phyloP scores from a whole-genome alignment of 2,113 vertebrate species.

The Tupaia tana region DNA sequence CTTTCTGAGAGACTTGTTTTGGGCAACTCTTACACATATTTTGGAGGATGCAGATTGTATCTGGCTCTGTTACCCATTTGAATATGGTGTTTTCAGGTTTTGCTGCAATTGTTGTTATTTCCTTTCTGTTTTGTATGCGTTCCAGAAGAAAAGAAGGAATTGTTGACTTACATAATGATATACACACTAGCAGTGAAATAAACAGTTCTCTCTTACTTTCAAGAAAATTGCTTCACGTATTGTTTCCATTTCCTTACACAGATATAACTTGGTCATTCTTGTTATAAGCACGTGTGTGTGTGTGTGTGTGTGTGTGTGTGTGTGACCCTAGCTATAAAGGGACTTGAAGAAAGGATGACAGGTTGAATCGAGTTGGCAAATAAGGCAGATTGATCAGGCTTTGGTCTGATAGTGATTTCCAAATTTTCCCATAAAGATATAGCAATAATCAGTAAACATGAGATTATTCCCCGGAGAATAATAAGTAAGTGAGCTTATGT shows the following conservation, averaged over 20 bases:
- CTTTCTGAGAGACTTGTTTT: neutral
- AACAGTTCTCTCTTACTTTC: neutral
- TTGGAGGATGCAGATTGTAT: neutral
- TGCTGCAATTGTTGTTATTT: neutral
- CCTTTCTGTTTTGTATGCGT: neutral
- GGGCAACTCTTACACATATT: neutral
- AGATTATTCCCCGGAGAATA: neutral
- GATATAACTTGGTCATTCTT: neutral
- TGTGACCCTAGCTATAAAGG: neutral
- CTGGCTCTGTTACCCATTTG: neutral
- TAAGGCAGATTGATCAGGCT: neutral
- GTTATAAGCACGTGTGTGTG: neutral
- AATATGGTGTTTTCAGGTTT: neutral
- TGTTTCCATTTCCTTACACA: neutral
- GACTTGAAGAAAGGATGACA: neutral
- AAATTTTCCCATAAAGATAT: neutral
- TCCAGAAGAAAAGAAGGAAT: neutral
- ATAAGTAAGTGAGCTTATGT: neutral
- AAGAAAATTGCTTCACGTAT: neutral
- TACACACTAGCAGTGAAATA: neutral
- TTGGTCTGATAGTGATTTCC: conserved; percentile 47
- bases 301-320: neutral
- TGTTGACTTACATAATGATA: neutral
- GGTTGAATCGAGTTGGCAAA: neutral
- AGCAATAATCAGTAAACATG: neutral